Conservation (phyloP, 1,140 invertebrate species). For the Meteorus sp. region DNA sequence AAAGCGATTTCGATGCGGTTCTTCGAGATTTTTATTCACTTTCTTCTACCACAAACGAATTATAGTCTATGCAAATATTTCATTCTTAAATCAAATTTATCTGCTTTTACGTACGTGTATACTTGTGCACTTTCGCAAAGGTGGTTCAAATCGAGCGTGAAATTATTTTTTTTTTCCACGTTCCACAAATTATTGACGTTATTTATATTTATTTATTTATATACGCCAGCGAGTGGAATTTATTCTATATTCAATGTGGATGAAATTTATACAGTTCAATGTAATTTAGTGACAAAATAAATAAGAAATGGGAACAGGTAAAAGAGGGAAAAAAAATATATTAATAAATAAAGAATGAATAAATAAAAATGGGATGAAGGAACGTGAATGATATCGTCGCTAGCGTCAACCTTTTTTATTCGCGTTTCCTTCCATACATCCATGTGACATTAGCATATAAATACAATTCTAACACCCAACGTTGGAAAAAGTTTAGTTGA, state of each 20-base stretch:
- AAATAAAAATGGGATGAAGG: constrained; percentile 17
- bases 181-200: too few species aligned
- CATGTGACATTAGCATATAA: constrained; percentile 44
- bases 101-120: not conserved
- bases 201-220: too few species aligned
- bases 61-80: constrained; percentile 20
- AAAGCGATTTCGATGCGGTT: constrained; percentile 17
- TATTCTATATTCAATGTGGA: too few species aligned
- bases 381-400: constrained; percentile 17
- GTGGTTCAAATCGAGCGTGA: constrained; percentile 2
- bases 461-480: constrained; percentile 42
- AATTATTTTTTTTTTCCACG: too few species aligned
- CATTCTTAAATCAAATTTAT: constrained; percentile 14
- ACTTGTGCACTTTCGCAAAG: too few species aligned
- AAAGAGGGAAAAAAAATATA: too few species aligned
- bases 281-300: too few species aligned
- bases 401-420: constrained; percentile 1
- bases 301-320: too few species aligned
- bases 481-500: constrained; percentile 36
- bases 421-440: too few species aligned
- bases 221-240: too few species aligned
- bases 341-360: not conserved
- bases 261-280: too few species aligned
- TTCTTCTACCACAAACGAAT: too few species aligned
- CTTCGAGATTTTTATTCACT: constrained; percentile 16